phyloP scores from a whole-genome alignment of 2,888 invertebrate species.

The Cenopis cana region DNA sequence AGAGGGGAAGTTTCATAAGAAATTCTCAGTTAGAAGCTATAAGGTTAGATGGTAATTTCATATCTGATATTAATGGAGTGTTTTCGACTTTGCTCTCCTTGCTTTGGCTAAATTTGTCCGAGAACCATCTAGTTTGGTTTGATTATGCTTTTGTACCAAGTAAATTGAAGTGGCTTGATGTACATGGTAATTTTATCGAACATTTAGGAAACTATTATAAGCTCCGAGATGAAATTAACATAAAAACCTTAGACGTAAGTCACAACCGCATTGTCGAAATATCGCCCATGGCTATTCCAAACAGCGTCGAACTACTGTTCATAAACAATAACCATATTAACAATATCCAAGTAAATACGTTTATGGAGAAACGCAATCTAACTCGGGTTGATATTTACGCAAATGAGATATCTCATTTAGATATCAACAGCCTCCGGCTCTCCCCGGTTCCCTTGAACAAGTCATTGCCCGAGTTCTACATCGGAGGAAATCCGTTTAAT shows the following conservation, averaged over 20 bases:
- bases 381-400: conserved; percentile 96
- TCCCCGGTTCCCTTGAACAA: conserved; percentile 90
- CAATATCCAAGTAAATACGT: conserved; percentile 92
- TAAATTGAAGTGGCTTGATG: conserved; percentile 95
- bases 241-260: conserved; percentile 94
- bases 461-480: conserved; percentile 94
- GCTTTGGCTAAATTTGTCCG: conserved; percentile 94
- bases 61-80: conserved; percentile 95
- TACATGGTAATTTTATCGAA: conserved; percentile 95
- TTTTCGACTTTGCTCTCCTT: conserved; percentile 93
- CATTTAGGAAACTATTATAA: conserved; percentile 95
- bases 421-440: conserved; percentile 92
- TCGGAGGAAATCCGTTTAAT: conserved; percentile 96
- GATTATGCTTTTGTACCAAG: conserved; percentile 96
- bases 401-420: conserved; percentile 93
- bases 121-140: conserved; percentile 96
- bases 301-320: conserved; percentile 93
- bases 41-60: conserved; percentile 93
- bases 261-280: conserved; percentile 94
- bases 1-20: conserved; percentile 92
- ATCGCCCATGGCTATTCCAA: conserved; percentile 92
- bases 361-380: conserved; percentile 92
- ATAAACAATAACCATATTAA: conserved; percentile 95
- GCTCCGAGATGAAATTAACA: conserved; percentile 90
- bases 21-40: conserved; percentile 94